Evolutionary conservation across 2,113 vertebrate species (phyloP), one percentile per base, ranked within the genome.

Genomic region (Etheostoma spectabile): DNA sequence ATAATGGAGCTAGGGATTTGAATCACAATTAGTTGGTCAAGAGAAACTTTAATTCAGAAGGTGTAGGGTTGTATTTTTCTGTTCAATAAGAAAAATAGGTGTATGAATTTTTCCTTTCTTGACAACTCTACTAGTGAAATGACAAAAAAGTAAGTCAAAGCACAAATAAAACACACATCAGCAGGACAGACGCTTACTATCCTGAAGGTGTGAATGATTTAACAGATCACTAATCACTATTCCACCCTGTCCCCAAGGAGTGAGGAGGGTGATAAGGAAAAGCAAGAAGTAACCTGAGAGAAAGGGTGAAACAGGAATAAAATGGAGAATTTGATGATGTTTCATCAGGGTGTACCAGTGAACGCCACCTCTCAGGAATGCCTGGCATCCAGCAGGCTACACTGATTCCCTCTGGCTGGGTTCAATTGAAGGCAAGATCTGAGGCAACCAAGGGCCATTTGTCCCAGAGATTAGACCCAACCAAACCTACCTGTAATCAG

Each of bases 351-450:
- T 64, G 77, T 57, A 83, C 63, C 53, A 66, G 27, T 79, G 80
- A 86, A 83, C 62, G 86, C 63, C 53, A 62, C 62, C 61, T 77
- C 74, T 79, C 73, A 87, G 88, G 90, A 92, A 93, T 93, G 75
- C 61, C 78, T 61, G 86, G 90, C 85, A 92, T 92, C 69, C 64
- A 78, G 74, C 45, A 69, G 38, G 69, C 82, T 53, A 76, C 66
- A 63, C 70, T 15, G 24, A 55, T 64, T 73, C 69, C 27, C 76
- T 82, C 73, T 60, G 52, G 64, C 66, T 48, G 74, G 24, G 70
- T 72, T 84, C 62, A 53, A 59, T 33, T 69, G 57, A 81, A 79
- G 63, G 66, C n/a, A 22, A 79, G 61, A 81, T 77, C 53, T 66
- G 48, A 74, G 30, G n/a, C 13, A 4, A 74, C 46, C 46, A 57